These are phyloP conservation scores for Esperia sulphurella DNA, from an alignment of 2,888 invertebrate genomes.

Conservation along the genomic window DNA sequence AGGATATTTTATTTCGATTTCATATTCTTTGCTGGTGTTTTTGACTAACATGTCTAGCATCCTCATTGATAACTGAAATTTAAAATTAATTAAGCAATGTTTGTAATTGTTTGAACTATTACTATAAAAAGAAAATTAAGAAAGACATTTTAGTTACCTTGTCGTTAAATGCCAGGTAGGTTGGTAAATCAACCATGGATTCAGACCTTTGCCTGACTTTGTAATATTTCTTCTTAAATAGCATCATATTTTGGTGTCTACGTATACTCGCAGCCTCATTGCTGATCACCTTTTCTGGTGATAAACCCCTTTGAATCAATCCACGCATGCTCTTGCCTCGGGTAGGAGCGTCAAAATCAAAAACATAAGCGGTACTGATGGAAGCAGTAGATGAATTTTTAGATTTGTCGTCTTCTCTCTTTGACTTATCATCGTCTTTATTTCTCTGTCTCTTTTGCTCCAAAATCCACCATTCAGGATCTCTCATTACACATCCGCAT, in stretches of 20 bases:
- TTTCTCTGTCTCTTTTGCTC: conserved; percentile 79
- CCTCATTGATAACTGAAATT: conserved; percentile 80
- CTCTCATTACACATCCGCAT: conserved; percentile 92
- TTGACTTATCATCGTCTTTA: conserved; percentile 38
- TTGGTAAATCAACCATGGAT: conserved; percentile 87
- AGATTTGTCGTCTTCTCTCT: conserved; percentile 51
- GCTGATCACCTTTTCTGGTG: conserved; percentile 53
- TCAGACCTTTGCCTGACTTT: conserved; percentile 49
- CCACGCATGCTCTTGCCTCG: conserved; percentile 57
- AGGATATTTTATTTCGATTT: conserved; percentile 43
- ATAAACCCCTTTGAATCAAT: conserved; percentile 45
- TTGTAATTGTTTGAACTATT: background rate
- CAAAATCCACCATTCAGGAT: conserved; percentile 89
- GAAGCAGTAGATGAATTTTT: conserved; percentile 73
- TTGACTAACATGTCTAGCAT: conserved; percentile 80
- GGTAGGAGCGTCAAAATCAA: conserved; percentile 50
- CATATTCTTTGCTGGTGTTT: conserved; percentile 37
- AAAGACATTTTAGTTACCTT: conserved; percentile 62
- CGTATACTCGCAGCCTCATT: conserved; percentile 52
- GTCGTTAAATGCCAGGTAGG: conserved; percentile 84
- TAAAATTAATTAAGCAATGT: conserved; percentile 4
- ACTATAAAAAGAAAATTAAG: background rate
- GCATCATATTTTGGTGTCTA: conserved; percentile 40
- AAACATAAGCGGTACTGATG: conserved; percentile 64
- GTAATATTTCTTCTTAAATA: conserved; percentile 31